phyloP scores from a whole-genome alignment of 1,140 invertebrate genomes.

The Acyrthosiphon pisum region DNA sequence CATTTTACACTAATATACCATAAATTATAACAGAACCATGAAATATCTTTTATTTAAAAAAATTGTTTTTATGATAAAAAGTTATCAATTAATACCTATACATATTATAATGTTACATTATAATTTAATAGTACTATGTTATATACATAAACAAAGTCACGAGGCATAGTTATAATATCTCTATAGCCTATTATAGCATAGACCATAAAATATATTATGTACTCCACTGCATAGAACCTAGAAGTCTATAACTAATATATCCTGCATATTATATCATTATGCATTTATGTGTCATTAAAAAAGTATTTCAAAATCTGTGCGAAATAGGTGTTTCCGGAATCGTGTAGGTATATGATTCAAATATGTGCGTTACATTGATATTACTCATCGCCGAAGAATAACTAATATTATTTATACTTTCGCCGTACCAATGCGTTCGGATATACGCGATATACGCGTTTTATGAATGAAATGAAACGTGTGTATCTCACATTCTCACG shows the following conservation, averaged over 20 bases:
- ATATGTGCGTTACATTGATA: not conserved
- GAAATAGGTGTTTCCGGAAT: not conserved
- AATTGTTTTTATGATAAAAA: not conserved
- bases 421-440: not conserved
- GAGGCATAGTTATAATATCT: too few relatives aligned
- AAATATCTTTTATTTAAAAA: too few relatives aligned
- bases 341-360: not conserved
- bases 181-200: too few relatives aligned
- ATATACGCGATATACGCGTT: not conserved
- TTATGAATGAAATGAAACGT: conserved; percentile 31
- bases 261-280: too few relatives aligned
- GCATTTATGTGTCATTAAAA: not conserved
- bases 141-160: too few relatives aligned
- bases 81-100: not conserved
- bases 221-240: too few relatives aligned
- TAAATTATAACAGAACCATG: not conserved
- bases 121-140: too few relatives aligned
- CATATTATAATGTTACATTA: too few relatives aligned
- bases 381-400: not conserved
- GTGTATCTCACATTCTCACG: not conserved
- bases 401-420: not conserved
- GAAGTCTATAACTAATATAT: too few relatives aligned
- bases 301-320: not conserved
- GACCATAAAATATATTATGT: too few relatives aligned
- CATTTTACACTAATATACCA: not conserved